These are phyloP conservation scores for Stenopsyche tienmushanensis DNA, from an alignment of 1,140 invertebrate genomes.

Conservation along the genomic window DNA sequence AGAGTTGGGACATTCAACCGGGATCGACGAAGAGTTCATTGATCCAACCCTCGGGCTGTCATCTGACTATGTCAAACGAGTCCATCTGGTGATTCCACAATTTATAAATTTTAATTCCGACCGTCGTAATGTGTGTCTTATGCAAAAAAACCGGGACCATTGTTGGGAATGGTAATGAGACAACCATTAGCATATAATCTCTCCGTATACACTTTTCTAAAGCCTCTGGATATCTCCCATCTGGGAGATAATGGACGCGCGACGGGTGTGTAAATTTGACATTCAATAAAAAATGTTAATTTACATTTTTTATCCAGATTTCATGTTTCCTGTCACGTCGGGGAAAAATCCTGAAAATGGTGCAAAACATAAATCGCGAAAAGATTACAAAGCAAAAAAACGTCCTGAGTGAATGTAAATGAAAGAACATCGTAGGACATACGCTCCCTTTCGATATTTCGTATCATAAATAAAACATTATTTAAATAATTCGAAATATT, in stretches of 20 bases:
- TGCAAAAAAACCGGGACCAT: background rate
- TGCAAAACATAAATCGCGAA: too few relatives aligned
- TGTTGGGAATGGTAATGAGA: conserved; percentile 4
- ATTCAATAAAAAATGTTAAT: conserved; percentile 9
- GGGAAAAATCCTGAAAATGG: too few relatives aligned
- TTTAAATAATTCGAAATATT: too few relatives aligned
- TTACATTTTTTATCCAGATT: conserved; percentile 4
- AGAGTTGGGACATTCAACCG: background rate
- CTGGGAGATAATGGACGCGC: conserved; percentile 8
- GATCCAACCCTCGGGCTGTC: background rate
- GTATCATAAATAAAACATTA: too few relatives aligned
- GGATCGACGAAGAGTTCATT: background rate
- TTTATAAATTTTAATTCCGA: conserved; percentile 5
- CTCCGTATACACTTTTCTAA: background rate
- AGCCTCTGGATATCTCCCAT: conserved; percentile 1
- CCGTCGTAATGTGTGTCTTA: too few relatives aligned
- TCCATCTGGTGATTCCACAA: too few relatives aligned
- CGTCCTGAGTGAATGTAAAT: too few relatives aligned
- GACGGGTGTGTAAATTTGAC: conserved; percentile 11
- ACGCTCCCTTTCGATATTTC: too few relatives aligned
- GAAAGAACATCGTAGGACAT: too few relatives aligned
- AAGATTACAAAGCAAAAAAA: too few relatives aligned
- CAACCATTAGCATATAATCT: conserved; percentile 9
- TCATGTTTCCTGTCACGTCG: background rate
- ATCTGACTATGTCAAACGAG: too few relatives aligned